Evolutionary conservation across 2,113 vertebrate genomes (phyloP), one percentile per base, ranked within the genome.

Genomic region (Barbus barbus): DNA sequence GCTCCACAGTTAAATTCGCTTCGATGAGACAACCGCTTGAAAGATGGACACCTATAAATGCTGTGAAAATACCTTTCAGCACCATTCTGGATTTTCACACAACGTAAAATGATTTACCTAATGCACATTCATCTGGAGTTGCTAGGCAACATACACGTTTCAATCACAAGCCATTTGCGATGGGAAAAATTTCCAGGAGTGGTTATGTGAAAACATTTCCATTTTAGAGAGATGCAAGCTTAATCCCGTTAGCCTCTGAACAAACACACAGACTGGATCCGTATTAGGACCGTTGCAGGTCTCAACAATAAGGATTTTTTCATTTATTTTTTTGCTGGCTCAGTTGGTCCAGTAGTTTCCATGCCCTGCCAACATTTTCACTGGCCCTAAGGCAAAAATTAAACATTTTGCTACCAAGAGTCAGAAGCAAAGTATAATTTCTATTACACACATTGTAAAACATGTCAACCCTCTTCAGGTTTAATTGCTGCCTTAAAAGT

Each of bases 181-280:
- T 83, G 3, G 73, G 74, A 86, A 86, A 84, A 86, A 88, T 85
- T 78, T 87, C 75, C 81, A 88, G 41, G 79, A 86, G 84, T 58
- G 86, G 82, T 88, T 82, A 56, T 86, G 87, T 86, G 84, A 91
- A 92, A 93, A 90, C 89, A 88, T 89, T 93, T 92, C 88, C 81
- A 86, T 86, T 86, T 86, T 67, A 51, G 77, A 48, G 73, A 89
- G 87, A 86, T 87, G 83, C 77, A 87, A 60, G 79, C 84, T 63
- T 87, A 83, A 85, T 79, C 81, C 76, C 65, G 51, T 72, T 79
- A 84, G 83, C 9, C 56, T 83, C 76, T 60, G 84, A 86, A 87
- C 89, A 91, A 90, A 86, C 84, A 87, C 65, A 56, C 44, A 53
- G 22, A 26, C 51, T 81, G 65, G 78, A 79, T 41, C 79, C 9